Conservation (phyloP, 2,797 vertebrate species). For the Brachyalestes nurse region DNA sequence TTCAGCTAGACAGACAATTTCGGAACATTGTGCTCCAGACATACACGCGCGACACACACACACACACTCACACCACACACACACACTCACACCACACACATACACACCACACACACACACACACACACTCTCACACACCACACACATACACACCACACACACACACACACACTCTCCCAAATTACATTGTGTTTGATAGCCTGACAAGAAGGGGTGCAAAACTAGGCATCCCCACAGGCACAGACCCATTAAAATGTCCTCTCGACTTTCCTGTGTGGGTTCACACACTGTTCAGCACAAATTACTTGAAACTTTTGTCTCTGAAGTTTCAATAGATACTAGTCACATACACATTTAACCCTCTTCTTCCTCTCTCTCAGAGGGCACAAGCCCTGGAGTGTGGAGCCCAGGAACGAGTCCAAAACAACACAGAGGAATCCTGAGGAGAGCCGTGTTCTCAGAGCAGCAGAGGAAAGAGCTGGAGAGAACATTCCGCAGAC, state of each 20-base stretch:
- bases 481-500: constrained; percentile 94
- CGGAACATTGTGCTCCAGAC: constrained; percentile 3
- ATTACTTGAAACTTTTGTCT: background rate
- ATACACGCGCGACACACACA: constrained; percentile 4
- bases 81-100: constrained; percentile 28
- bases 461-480: constrained; percentile 95
- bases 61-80: constrained; percentile 37
- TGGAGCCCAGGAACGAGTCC: constrained; percentile 84
- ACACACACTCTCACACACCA: constrained; percentile 22
- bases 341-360: background rate
- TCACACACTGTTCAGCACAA: background rate
- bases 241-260: background rate
- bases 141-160: constrained; percentile 35
- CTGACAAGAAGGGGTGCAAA: background rate
- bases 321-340: too few relatives aligned
- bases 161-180: constrained; percentile 17
- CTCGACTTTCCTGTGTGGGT: background rate
- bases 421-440: constrained; percentile 89
- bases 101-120: too few relatives aligned
- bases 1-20: constrained; percentile 1
- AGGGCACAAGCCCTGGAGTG: constrained; percentile 74
- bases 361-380: constrained; percentile 55
- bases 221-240: background rate
- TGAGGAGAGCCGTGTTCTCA: constrained; percentile 95
- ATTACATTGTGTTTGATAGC: background rate